Evolutionary conservation across 2,888 invertebrate genomes (phyloP).

Genomic region (Phalangium opilio): DNA sequence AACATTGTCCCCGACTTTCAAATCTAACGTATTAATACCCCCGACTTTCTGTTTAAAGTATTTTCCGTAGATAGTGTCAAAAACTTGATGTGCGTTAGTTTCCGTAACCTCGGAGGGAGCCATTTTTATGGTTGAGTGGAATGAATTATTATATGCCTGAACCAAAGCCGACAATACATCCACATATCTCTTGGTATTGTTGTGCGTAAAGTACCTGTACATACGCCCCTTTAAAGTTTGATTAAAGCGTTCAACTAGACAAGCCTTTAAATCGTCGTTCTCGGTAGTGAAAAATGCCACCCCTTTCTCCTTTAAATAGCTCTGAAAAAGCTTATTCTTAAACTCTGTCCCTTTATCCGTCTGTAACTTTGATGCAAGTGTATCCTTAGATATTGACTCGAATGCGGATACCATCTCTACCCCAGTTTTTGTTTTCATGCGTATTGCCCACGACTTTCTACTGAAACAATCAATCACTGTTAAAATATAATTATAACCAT

Average conservation of each 20-base stretch:
- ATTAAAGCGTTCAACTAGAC: conserved; percentile 25
- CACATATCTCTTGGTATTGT: conserved; percentile 4
- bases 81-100: conserved; percentile 1
- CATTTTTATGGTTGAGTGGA: conserved; percentile 3
- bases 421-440: conserved; percentile 20
- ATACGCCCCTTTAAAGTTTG: conserved; percentile 24
- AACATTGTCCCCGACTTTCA: conserved; percentile 1
- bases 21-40: not conserved
- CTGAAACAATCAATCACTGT: conserved; percentile 22
- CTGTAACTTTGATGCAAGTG: conserved; percentile 15
- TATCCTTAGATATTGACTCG: conserved; percentile 10
- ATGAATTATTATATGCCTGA: conserved; percentile 9
- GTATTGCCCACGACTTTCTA: conserved; percentile 21
- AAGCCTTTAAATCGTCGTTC: conserved; percentile 24
- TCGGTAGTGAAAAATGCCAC: conserved; percentile 21
- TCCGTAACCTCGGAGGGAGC: conserved; percentile 2
- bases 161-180: conserved; percentile 6
- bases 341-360: conserved; percentile 22
- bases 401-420: conserved; percentile 14
- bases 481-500: conserved; percentile 21
- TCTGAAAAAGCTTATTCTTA: conserved; percentile 15
- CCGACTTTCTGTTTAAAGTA: not conserved
- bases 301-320: conserved; percentile 15
- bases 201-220: conserved; percentile 7
- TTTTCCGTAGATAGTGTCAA: conserved; percentile 6